Evolutionary conservation across 2,113 vertebrate genomes (phyloP).

Genomic region (Vombatus ursinus): DNA sequence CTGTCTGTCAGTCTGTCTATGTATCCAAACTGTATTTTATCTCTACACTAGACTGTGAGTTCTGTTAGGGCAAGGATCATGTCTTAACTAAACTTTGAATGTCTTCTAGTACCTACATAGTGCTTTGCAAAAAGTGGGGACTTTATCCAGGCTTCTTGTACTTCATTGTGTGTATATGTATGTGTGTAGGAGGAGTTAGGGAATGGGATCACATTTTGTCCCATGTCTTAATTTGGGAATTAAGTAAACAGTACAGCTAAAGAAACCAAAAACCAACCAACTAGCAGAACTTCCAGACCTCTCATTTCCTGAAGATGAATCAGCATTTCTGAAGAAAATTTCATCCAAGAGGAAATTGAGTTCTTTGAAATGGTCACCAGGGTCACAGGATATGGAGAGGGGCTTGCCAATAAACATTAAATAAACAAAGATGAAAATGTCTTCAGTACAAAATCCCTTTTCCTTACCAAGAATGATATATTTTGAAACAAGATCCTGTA

Average conservation of each 20-base stretch:
- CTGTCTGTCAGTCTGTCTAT: neutral
- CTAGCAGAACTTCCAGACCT: conserved; percentile 18
- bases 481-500: neutral
- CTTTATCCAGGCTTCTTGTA: neutral
- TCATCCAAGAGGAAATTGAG: conserved; percentile 77
- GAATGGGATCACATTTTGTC: neutral
- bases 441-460: conserved; percentile 71
- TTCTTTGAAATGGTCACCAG: conserved; percentile 78
- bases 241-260: neutral
- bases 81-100: neutral
- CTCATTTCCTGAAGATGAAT: conserved; percentile 75
- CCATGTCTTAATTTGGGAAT: neutral
- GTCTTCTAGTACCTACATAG: neutral
- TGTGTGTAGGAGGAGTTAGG: neutral
- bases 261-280: neutral
- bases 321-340: conserved; percentile 73
- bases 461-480: conserved; percentile 74
- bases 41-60: neutral
- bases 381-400: conserved; percentile 70
- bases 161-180: neutral
- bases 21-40: neutral
- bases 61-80: neutral
- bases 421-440: conserved; percentile 71
- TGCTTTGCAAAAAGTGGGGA: neutral
- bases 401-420: conserved; percentile 75